Evolutionary conservation across 2,113 vertebrate genomes (phyloP), one percentile per base, ranked within the genome.

Genomic region (Anas platyrhynchos): DNA sequence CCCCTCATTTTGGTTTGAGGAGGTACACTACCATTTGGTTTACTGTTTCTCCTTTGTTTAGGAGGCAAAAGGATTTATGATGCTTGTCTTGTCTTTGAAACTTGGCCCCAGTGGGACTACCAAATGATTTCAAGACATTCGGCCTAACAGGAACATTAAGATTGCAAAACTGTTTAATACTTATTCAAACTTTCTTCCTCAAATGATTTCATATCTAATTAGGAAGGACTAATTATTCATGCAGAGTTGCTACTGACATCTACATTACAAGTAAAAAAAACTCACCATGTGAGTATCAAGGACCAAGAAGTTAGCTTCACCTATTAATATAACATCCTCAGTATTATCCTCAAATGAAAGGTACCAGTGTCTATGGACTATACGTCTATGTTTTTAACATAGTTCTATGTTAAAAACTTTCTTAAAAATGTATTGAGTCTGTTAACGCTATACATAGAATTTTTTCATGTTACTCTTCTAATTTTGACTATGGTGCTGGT

Each of bases 371-470:
- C 23, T 59, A 65, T 46, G 44, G 44, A 20, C 46, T 46, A 21
- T 46, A 46, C 10, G 46, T 46, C 46, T 46, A 46, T 46, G 46
- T 46, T 46, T 46, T 46, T 46, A 20, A 21, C 46, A 46, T 10
- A 43, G 3, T 3, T 73, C 31, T 23, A n/a, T 6, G 14, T 8
- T 41, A 11, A 1, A 83, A 44, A 2, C 2, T 2, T 25, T 9
- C 5, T 0, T 46, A 31, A 22, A 7, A 56, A 26, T 14, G 56
- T 86, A 58, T 38, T 2, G 6, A 15, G 17, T 58, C 15, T 82
- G 8, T 58, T 78, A 52, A 25, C 31, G 20, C 8, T 61, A 16
- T 31, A 8, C 16, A 21, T 32, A 65, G 10, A 25, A 52, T 71
- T 65, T 27, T 87, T 59, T 5, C 6, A 44, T 29, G 13, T 29